Percentiles rank a stretch among this genome's conserved stretches.
Conservation (phyloP, 2,113 vertebrate genomes). For the Myotis davidii region DNA sequence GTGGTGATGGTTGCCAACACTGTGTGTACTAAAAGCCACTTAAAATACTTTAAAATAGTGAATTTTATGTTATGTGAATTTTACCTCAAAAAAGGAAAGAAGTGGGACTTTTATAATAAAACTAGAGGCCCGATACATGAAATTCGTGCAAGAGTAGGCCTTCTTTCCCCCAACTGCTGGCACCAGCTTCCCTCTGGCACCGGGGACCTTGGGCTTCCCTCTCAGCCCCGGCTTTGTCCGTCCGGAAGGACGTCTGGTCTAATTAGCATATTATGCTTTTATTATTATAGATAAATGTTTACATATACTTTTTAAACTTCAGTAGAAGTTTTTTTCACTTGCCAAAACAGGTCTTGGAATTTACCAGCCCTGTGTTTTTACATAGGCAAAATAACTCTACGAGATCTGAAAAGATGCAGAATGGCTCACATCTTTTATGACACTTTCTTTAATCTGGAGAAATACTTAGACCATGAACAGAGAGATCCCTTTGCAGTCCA, state of each 20-base stretch:
- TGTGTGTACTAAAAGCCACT: conserved; percentile 6
- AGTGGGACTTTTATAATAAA: conserved; percentile 26
- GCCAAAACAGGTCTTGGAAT: conserved; percentile 20
- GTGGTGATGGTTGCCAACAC: background rate
- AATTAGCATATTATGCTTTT: no score
- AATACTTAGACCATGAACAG: conserved; percentile 99
- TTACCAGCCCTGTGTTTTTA: conserved; percentile 59
- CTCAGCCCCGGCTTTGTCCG: no score
- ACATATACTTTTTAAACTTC: conserved; percentile 30
- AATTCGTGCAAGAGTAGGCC: no score
- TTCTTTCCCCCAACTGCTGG: no score
- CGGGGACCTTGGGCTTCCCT: no score
- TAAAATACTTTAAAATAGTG: background rate
- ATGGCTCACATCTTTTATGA: conserved; percentile 99
- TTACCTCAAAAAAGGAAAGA: background rate
- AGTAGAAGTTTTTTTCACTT: conserved; percentile 17
- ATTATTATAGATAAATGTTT: background rate
- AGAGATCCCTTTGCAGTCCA: conserved; percentile 99
- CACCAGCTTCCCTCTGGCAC: no score
- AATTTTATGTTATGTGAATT: background rate
- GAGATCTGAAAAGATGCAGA: conserved; percentile 95
- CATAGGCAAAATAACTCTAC: conserved; percentile 94
- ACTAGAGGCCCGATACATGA: no score
- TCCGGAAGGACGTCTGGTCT: no score
- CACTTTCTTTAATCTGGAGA: conserved; percentile 99